phyloP scores from a whole-genome alignment of 2,797 vertebrate genomes.

The Cossypha polioptera region DNA sequence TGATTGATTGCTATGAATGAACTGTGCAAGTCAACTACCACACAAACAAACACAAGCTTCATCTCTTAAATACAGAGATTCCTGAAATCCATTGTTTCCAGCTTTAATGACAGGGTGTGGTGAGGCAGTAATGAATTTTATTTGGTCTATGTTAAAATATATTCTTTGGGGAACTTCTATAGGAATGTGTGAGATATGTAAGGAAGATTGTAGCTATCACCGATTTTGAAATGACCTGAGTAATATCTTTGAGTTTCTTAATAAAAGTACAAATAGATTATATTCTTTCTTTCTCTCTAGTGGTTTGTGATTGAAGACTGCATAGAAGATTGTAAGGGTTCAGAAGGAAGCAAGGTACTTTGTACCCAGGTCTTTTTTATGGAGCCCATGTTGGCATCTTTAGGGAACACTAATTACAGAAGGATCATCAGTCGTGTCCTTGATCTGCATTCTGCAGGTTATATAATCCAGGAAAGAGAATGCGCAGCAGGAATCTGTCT shows the following conservation, averaged over 20 bases:
- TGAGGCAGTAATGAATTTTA: not conserved
- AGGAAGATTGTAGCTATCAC: not conserved
- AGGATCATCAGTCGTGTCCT: not conserved
- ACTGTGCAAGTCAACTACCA: not conserved
- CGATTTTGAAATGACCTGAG: not conserved
- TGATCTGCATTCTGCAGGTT: not conserved
- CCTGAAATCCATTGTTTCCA: not conserved
- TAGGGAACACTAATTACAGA: slow-evolving; percentile 1
- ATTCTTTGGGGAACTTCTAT: not conserved
- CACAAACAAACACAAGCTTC: not conserved
- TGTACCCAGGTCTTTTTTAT: not conserved
- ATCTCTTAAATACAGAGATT: not conserved
- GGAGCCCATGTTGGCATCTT: not conserved
- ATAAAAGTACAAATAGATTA: not conserved
- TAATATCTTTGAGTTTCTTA: not conserved
- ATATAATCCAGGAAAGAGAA: not conserved
- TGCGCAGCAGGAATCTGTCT: not conserved
- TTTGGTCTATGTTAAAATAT: not conserved
- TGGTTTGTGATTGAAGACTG: not conserved
- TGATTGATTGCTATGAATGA: not conserved
- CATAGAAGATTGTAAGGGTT: not conserved
- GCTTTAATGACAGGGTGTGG: not conserved
- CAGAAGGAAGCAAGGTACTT: not conserved
- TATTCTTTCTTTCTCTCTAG: not conserved
- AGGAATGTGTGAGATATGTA: not conserved